Conservation (phyloP, 92 coral and sea anemone genomes). For the Zoanthus sociatus region DNA sequence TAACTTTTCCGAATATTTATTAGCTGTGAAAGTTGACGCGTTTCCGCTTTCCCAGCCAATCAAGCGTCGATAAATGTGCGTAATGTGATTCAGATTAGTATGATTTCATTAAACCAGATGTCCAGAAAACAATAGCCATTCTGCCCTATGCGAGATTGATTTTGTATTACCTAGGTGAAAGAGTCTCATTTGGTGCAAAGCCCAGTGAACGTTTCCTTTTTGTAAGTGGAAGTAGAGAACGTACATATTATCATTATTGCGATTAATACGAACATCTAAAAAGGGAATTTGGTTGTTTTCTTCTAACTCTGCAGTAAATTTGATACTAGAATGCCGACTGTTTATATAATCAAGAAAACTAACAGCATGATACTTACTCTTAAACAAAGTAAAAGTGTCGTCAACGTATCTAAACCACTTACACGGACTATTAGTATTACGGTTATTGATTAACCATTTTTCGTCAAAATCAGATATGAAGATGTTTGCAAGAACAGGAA, state of each 20-base stretch:
- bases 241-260: slow-evolving; percentile 1
- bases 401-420: slow-evolving; percentile 29
- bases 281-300: slow-evolving; percentile 12
- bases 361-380: slow-evolving; percentile 3
- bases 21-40: too few relatives aligned
- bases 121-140: too few relatives aligned
- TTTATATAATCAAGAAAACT: too few relatives aligned
- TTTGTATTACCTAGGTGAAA: slow-evolving; percentile 25
- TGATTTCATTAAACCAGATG: too few relatives aligned
- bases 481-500: slow-evolving; percentile 26
- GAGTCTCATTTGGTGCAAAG: slow-evolving; percentile 24
- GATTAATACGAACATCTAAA: slow-evolving; percentile 19
- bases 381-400: slow-evolving; percentile 18
- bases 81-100: too few relatives aligned
- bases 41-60: too few relatives aligned
- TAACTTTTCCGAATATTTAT: too few relatives aligned
- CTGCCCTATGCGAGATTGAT: slow-evolving; percentile 5
- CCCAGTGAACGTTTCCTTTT: slow-evolving; percentile 7
- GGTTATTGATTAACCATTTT: slow-evolving; percentile 14
- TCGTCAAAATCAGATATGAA: slow-evolving; percentile 26
- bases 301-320: slow-evolving; percentile 14
- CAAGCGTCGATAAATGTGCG: too few relatives aligned
- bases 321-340: background rate
- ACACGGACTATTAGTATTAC: slow-evolving; percentile 27
- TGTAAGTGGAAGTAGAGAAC: slow-evolving; percentile 9